phyloP scores from a whole-genome alignment of 2,888 invertebrate species.

The Nemoura dubitans region DNA sequence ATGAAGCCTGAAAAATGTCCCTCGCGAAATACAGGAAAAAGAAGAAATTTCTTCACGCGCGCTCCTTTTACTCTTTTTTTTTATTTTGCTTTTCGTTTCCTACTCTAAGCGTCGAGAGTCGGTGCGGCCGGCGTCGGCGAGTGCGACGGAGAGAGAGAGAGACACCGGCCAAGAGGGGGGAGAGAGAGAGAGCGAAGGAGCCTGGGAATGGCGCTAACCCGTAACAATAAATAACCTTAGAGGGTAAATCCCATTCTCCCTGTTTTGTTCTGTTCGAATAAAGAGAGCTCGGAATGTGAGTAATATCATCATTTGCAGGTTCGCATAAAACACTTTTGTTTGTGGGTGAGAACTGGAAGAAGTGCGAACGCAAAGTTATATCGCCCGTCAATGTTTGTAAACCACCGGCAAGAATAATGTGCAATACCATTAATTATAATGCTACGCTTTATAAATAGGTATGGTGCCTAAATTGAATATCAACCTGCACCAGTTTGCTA shows the following conservation, averaged over 20 bases:
- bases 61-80: conserved; percentile 35
- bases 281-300: conserved; percentile 42
- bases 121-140: conserved; percentile 26
- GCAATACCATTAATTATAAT: background rate
- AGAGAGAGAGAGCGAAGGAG: conserved; percentile 44
- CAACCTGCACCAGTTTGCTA: background rate
- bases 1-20: conserved; percentile 62
- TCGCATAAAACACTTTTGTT: conserved; percentile 43
- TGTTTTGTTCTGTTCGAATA: conserved; percentile 39
- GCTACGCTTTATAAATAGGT: background rate
- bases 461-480: background rate
- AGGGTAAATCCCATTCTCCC: conserved; percentile 46
- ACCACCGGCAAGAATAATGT: background rate
- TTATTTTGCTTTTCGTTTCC: conserved; percentile 37
- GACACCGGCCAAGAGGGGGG: background rate
- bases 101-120: conserved; percentile 30
- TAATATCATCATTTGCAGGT: conserved; percentile 44
- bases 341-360: conserved; percentile 22
- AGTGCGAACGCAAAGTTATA: conserved; percentile 28
- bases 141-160: background rate
- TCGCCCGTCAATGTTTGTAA: conserved; percentile 16
- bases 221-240: conserved; percentile 57
- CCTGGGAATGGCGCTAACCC: conserved; percentile 54
- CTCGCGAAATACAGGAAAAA: conserved; percentile 51
- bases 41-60: conserved; percentile 45